phyloP scores from a whole-genome alignment of 2,113 vertebrate genomes.

The Aspidoscelis tigris region DNA sequence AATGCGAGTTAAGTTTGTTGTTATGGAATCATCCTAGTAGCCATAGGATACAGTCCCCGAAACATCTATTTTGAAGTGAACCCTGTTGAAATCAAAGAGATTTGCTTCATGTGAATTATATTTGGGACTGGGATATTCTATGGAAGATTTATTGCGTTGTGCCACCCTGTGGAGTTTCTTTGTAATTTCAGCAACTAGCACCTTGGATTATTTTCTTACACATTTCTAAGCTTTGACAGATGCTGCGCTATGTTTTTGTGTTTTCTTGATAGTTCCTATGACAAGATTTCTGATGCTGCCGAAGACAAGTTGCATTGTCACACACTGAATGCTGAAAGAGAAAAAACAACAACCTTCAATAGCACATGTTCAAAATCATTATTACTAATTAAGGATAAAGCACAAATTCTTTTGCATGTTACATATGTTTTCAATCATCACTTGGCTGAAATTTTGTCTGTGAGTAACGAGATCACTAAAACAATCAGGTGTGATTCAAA shows the following conservation, averaged over 20 bases:
- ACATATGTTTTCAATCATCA: conserved; percentile 71
- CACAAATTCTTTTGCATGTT: conserved; percentile 64
- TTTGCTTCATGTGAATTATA: not conserved
- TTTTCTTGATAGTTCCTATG: conserved; percentile 58
- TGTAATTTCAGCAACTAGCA: conserved; percentile 15
- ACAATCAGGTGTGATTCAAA: conserved; percentile 69
- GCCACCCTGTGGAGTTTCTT: conserved; percentile 66
- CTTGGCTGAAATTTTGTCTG: conserved; percentile 72
- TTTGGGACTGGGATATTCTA: not conserved
- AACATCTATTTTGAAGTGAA: not conserved
- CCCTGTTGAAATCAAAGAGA: not conserved
- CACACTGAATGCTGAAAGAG: conserved; percentile 65
- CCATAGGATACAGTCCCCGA: not conserved
- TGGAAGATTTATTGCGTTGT: conserved; percentile 54
- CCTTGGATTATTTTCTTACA: conserved; percentile 36
- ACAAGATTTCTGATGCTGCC: conserved; percentile 62
- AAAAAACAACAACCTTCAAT: conserved; percentile 78
- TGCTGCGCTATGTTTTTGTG: conserved; percentile 61
- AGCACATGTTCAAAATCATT: conserved; percentile 75
- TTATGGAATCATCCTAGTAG: not conserved
- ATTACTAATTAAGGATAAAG: conserved; percentile 72
- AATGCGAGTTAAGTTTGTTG: not conserved
- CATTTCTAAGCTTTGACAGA: conserved; percentile 47
- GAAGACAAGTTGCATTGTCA: conserved; percentile 63
- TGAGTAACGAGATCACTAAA: conserved; percentile 69